Evolutionary conservation across 2,113 vertebrate genomes (phyloP), one percentile per base, ranked within the genome.

Genomic region (Patagioenas fasciata): DNA sequence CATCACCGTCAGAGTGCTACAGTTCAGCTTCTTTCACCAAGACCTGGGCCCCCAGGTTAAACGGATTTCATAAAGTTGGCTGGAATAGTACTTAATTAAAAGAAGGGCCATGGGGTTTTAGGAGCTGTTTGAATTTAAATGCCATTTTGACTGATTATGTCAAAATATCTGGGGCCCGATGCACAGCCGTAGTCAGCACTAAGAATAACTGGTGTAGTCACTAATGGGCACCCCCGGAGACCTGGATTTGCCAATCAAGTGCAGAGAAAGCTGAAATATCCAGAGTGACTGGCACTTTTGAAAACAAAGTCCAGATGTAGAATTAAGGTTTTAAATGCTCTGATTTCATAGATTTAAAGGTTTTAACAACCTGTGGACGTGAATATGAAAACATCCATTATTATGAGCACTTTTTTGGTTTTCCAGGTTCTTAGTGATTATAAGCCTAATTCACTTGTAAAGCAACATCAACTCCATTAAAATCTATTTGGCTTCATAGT

Each of bases 51-150:
- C 19, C 15, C 32, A 34, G 60, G 2, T 61, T 86, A 72, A 64
- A 70, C 11, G 24, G 13, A 42, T 78, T 62, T 69, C 24, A 54
- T 28, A 11, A 60, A 50, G 28, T 15, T 92, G 54, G 26, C 57
- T 83, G 50, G 38, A 64, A 48, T 23, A 65, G 18, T 29, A 29
- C 53, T 88, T 82, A 44, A 31, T 58, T 66, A 36, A 36, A 75
- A 67, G 21, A 67, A 54, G 7, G 2, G 8, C 34, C 2, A 1
- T 15, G 34, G 32, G 13, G 8, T 21, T 92, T 91, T 75, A 70
- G 47, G 34, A 91, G 32, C 36, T 86, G 38, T 57, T 92, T n/a
- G 62, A 83, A 92, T 83, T 79, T 83, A 91, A 88, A 83, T 66
- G 40, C 34, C 17, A 18, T 88, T 88, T 88, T 44, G 47, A 79